Percentiles rank a stretch among this genome's conserved stretches.
phyloP scores from a whole-genome alignment of 2,888 invertebrate species.

The Erebia aethiops region DNA sequence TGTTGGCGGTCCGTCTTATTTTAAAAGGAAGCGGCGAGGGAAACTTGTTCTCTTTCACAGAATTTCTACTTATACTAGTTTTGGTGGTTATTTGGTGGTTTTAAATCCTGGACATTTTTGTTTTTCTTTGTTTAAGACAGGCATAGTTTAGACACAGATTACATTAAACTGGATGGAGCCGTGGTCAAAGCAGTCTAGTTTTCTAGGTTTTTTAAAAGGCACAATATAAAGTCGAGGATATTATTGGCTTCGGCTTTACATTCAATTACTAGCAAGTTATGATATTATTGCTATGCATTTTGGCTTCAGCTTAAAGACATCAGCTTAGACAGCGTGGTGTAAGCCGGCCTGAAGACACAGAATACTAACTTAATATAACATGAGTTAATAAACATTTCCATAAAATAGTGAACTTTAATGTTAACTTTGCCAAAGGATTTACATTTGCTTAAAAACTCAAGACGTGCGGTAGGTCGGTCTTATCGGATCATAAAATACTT shows the following conservation, averaged over 20 bases:
- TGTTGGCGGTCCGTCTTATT: constrained; percentile 15
- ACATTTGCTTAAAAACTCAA: not conserved
- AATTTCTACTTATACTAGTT: constrained; percentile 7
- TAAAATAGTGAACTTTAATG: not conserved
- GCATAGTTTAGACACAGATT: not conserved
- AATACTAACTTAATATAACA: no score
- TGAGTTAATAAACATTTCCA: no score
- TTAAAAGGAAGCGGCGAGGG: constrained; percentile 6
- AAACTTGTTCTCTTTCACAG: constrained; percentile 12
- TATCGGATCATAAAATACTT: constrained; percentile 5
- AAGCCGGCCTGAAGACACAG: no score
- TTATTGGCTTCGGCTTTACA: no score
- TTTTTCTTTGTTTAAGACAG: not conserved
- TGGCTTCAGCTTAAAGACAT: no score
- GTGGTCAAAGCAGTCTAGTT: no score
- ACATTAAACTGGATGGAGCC: not conserved
- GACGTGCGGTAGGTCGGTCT: not conserved
- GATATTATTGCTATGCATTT: no score
- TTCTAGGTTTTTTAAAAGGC: no score
- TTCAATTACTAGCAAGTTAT: no score
- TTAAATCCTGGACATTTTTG: not conserved
- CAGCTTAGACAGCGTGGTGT: no score
- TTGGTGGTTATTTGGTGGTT: constrained; percentile 6
- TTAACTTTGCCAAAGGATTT: not conserved
- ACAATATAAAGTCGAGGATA: no score